A percentile compares a stretch with the other conserved stretches of the same genome.
Conservation (phyloP, 64 coral and sea anemone species). For the Acropora tenuis region DNA sequence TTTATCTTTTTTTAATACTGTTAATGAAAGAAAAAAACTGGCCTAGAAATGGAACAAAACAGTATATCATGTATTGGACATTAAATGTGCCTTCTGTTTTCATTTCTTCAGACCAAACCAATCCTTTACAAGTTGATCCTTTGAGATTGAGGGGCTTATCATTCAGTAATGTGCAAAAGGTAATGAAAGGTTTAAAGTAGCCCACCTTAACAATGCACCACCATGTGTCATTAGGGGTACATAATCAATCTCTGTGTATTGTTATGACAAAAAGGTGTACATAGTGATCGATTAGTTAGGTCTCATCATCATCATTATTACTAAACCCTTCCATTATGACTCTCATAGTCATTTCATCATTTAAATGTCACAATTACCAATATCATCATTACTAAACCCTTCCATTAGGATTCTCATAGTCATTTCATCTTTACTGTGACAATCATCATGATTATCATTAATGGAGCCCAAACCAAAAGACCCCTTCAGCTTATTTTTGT, state of each 20-base stretch:
- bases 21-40: background rate
- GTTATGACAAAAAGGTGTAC: too few relatives aligned
- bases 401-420: background rate
- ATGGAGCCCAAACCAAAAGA: too few relatives aligned
- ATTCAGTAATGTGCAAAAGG: constrained; percentile 12
- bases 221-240: background rate
- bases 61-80: background rate
- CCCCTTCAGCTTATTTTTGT: too few relatives aligned
- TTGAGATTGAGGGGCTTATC: background rate
- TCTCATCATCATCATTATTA: background rate
- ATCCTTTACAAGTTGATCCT: background rate
- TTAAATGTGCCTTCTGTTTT: background rate
- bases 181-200: background rate
- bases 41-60: too few relatives aligned
- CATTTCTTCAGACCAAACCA: background rate
- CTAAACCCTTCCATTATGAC: background rate
- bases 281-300: too few relatives aligned
- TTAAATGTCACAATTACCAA: too few relatives aligned
- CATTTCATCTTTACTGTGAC: background rate
- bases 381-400: too few relatives aligned
- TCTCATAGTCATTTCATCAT: background rate
- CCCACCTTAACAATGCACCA: background rate
- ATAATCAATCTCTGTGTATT: background rate
- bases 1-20: too few relatives aligned
- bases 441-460: too few relatives aligned